Conservation (phyloP, 2,888 invertebrate species). For the Lissonota sp. region DNA sequence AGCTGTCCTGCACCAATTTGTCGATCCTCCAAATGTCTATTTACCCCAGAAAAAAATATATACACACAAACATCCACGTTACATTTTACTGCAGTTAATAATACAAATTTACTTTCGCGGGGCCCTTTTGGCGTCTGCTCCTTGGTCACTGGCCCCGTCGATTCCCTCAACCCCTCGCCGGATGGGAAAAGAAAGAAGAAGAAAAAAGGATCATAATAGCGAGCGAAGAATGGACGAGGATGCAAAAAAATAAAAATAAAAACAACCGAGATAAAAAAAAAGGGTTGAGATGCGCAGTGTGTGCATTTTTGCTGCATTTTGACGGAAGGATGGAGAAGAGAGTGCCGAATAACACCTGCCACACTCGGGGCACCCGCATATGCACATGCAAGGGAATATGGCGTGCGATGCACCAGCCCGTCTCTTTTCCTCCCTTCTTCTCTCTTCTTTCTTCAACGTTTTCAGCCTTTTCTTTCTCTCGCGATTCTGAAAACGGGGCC, state of each 20-base stretch:
- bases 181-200: constrained; percentile 5
- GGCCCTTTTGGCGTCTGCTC: constrained; percentile 4
- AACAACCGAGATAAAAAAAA: constrained; percentile 22
- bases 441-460: constrained; percentile 24
- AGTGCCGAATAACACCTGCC: constrained; percentile 72
- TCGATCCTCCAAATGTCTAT: not conserved
- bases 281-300: constrained; percentile 45
- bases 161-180: not conserved
- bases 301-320: constrained; percentile 35
- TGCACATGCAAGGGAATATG: constrained; percentile 58
- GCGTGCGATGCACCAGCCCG: constrained; percentile 60
- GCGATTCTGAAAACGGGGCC: constrained; percentile 72
- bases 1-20: not conserved
- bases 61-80: not conserved
- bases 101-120: not conserved
- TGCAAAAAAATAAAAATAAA: constrained; percentile 46
- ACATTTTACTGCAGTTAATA: not conserved
- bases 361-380: constrained; percentile 65
- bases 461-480: constrained; percentile 49
- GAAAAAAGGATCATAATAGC: not conserved
- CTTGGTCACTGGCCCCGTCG: constrained; percentile 27
- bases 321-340: constrained; percentile 55
- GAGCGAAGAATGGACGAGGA: constrained; percentile 62
- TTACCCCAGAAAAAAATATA: not conserved
- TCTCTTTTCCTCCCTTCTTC: constrained; percentile 16